Conservation (phyloP, 2,797 vertebrate genomes). For the Hydrolagus colliei region DNA sequence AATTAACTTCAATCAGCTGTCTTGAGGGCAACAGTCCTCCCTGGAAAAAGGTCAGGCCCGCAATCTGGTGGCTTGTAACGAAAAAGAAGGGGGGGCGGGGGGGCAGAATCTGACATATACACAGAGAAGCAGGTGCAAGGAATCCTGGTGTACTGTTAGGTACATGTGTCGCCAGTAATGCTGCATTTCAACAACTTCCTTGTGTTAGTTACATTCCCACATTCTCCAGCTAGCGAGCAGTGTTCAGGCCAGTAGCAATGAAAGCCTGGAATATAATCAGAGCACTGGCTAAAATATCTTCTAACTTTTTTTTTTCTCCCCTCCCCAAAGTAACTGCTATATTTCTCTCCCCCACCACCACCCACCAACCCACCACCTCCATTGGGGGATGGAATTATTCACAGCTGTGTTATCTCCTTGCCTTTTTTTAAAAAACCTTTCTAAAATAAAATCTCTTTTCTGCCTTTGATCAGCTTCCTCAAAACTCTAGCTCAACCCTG, state of each 20-base stretch:
- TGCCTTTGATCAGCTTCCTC: too few relatives aligned
- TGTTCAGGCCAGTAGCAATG: background rate
- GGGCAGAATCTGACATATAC: background rate
- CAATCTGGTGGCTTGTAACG: background rate
- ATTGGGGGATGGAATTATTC: too few relatives aligned
- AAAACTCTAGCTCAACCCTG: too few relatives aligned
- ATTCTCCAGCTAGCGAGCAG: background rate
- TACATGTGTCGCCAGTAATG: background rate
- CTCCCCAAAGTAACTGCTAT: too few relatives aligned
- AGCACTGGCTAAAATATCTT: slow-evolving; percentile 12
- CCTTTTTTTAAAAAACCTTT: too few relatives aligned
- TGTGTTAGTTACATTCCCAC: background rate
- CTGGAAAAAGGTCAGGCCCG: background rate
- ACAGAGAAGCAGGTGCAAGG: background rate
- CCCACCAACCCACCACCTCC: too few relatives aligned
- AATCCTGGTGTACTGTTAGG: background rate
- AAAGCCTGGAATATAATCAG: slow-evolving; percentile 1
- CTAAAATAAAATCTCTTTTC: too few relatives aligned
- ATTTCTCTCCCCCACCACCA: too few relatives aligned
- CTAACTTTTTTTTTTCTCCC: background rate
- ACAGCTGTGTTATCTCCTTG: too few relatives aligned
- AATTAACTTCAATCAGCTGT: slow-evolving; percentile 17
- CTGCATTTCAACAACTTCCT: background rate
- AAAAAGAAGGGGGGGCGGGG: background rate
- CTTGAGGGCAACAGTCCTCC: background rate